phyloP scores from a whole-genome alignment of 2,888 invertebrate genomes.

The Drosophila merina region DNA sequence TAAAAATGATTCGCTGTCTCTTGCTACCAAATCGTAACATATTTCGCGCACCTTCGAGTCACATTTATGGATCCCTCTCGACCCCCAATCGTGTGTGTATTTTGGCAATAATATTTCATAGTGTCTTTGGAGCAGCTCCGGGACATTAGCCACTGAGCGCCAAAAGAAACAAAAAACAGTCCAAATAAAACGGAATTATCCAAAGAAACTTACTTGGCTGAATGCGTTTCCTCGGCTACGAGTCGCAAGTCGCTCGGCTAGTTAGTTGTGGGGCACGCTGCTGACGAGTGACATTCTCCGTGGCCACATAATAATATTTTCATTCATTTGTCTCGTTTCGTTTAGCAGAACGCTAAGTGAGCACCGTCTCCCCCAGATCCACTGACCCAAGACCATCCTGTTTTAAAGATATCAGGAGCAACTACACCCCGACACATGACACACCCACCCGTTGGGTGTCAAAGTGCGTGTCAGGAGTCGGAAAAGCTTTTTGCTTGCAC shows the following conservation, averaged over 20 bases:
- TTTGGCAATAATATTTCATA: conserved; percentile 60
- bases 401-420: not conserved
- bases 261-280: conserved; percentile 34
- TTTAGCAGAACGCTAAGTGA: conserved; percentile 67
- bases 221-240: conserved; percentile 46
- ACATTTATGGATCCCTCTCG: conserved; percentile 27
- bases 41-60: conserved; percentile 27
- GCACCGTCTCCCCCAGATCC: conserved; percentile 6
- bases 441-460: conserved; percentile 25
- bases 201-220: conserved; percentile 45
- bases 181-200: conserved; percentile 34
- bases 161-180: conserved; percentile 34
- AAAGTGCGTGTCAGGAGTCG: conserved; percentile 63
- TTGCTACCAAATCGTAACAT: not conserved
- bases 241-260: conserved; percentile 37
- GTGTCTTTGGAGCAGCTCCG: conserved; percentile 33
- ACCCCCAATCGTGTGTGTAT: conserved; percentile 39
- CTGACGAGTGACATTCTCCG: conserved; percentile 63
- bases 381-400: not conserved
- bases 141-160: conserved; percentile 35
- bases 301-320: conserved; percentile 57
- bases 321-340: conserved; percentile 77
- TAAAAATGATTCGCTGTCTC: not conserved
- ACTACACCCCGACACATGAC: conserved; percentile 12
- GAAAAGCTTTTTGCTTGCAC: conserved; percentile 29